phyloP scores from a whole-genome alignment of 2,797 vertebrate species.

The Pantherophis alleghaniensis region DNA sequence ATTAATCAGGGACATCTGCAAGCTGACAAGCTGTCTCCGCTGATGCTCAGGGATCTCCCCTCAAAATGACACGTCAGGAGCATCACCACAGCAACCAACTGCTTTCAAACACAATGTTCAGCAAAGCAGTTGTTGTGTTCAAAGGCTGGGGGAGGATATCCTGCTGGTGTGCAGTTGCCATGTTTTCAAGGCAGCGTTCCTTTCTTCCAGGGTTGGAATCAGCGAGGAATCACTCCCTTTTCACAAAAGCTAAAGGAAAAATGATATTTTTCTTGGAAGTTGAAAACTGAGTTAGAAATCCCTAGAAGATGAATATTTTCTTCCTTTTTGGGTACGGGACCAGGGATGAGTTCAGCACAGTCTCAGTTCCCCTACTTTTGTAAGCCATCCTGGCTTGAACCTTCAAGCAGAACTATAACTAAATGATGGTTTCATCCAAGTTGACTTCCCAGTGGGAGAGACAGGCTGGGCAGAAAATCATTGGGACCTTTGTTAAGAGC shows the following conservation, averaged over 20 bases:
- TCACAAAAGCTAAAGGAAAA: not conserved
- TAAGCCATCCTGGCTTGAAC: not conserved
- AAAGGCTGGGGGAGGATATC: not conserved
- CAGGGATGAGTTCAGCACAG: not conserved
- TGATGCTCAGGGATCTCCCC: slow-evolving; percentile 18
- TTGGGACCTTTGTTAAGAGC: not conserved
- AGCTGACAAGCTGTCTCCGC: not conserved
- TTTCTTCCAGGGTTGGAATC: not conserved
- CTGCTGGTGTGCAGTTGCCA: not conserved
- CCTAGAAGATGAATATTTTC: not conserved
- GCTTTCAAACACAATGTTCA: slow-evolving; percentile 3
- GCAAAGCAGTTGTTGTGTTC: not conserved
- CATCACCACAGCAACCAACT: slow-evolving; percentile 28
- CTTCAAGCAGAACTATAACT: not conserved
- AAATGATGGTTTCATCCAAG: not conserved
- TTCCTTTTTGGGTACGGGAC: not conserved
- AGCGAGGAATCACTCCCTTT: not conserved
- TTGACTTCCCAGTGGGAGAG: not conserved
- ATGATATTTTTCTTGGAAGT: not conserved
- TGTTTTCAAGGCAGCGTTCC: not conserved
- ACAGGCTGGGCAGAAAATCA: not conserved
- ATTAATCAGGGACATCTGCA: slow-evolving; percentile 5
- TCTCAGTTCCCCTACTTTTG: not conserved
- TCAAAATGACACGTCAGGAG: not conserved
- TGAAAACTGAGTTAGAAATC: not conserved